Conservation (phyloP, 2,888 invertebrate species). For the Sminthurinus aureus region DNA sequence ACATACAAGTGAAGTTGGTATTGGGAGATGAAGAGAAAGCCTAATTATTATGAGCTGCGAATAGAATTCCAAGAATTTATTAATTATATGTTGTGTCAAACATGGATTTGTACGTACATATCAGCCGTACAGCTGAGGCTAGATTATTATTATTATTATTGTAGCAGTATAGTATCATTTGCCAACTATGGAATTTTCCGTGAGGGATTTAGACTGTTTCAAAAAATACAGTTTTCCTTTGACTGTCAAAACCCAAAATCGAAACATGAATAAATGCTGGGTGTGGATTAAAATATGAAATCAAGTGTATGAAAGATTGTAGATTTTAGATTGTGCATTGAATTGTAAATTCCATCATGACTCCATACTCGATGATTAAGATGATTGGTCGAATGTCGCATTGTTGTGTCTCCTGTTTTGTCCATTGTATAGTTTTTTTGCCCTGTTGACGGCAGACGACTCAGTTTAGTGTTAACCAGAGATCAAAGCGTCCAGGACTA, state of each 20-base stretch:
- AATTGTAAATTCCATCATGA: slow-evolving; percentile 35
- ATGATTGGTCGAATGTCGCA: slow-evolving; percentile 4
- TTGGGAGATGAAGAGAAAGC: not conserved
- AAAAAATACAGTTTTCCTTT: too few species aligned
- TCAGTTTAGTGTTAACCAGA: not conserved
- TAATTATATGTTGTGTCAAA: not conserved
- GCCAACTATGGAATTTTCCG: not conserved
- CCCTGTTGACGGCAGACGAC: not conserved
- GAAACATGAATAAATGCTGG: too few species aligned
- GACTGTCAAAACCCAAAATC: too few species aligned
- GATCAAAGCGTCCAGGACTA: not conserved
- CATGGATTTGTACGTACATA: too few species aligned
- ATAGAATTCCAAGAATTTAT: not conserved
- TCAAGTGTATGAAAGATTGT: slow-evolving; percentile 25
- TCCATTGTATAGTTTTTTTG: not conserved
- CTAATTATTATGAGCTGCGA: not conserved
- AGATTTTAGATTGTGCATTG: slow-evolving; percentile 25
- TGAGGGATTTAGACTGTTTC: too few species aligned
- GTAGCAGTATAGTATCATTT: too few species aligned
- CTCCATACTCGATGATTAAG: slow-evolving; percentile 41
- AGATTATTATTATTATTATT: not conserved
- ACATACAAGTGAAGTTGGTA: not conserved
- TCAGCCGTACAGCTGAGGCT: too few species aligned
- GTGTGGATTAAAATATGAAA: slow-evolving; percentile 25
- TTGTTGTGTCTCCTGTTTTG: not conserved